Evolutionary conservation across 92 coral and sea anemone genomes (phyloP).

Genomic region (Heteractis magnifica): DNA sequence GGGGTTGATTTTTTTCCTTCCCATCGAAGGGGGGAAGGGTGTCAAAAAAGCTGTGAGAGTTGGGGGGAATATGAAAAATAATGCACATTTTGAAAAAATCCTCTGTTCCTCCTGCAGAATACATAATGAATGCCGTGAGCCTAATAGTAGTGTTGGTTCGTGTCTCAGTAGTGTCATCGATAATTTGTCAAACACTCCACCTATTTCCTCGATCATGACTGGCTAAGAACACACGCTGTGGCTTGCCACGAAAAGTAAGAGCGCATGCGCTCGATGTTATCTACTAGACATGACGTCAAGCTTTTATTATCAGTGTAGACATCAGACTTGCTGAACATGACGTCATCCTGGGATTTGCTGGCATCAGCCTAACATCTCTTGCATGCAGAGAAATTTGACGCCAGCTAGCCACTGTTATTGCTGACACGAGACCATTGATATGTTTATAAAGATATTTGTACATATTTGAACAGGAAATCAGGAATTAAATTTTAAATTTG

Average conservation of each 20-base stretch:
- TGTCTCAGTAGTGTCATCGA: too few relatives aligned
- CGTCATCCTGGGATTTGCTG: not conserved
- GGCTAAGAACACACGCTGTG: not conserved
- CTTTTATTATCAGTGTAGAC: not conserved
- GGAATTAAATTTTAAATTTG: too few relatives aligned
- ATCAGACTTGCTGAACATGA: not conserved
- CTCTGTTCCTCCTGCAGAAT: too few relatives aligned
- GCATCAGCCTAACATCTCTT: not conserved
- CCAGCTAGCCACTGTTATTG: not conserved
- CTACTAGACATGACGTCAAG: not conserved
- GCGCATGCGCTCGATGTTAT: not conserved
- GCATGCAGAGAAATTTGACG: not conserved
- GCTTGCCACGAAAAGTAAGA: not conserved
- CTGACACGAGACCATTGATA: not conserved
- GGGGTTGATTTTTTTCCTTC: too few relatives aligned
- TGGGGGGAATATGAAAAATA: too few relatives aligned
- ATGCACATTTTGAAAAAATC: too few relatives aligned
- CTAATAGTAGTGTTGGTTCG: too few relatives aligned
- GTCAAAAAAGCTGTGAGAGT: too few relatives aligned
- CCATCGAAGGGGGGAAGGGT: too few relatives aligned
- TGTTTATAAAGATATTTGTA: too few relatives aligned
- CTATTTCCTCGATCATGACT: not conserved
- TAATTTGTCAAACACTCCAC: not conserved
- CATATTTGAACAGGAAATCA: too few relatives aligned
- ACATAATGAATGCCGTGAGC: too few relatives aligned